These are phyloP conservation scores for Agonopterix alstromeriana DNA, from an alignment of 2,888 invertebrate genomes.

Conservation along the genomic window DNA sequence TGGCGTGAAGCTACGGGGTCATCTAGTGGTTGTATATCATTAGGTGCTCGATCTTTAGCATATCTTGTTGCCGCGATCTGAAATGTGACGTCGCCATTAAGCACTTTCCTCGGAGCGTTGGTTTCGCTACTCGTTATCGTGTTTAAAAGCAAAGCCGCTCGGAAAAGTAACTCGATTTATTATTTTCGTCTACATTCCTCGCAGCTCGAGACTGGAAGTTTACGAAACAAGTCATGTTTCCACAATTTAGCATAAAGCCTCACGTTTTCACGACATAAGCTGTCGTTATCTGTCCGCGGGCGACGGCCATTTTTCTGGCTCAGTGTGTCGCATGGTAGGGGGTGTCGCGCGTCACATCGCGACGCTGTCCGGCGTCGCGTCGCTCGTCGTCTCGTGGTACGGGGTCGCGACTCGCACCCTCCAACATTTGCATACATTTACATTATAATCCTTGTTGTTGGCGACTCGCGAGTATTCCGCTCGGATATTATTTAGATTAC, in stretches of 20 bases:
- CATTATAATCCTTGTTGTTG: constrained; percentile 57
- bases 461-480: constrained; percentile 14
- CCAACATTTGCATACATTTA: constrained; percentile 61
- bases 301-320: constrained; percentile 9
- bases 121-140: no score
- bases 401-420: constrained; percentile 18
- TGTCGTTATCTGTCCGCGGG: constrained; percentile 39
- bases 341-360: constrained; percentile 26
- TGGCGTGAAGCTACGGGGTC: no score
- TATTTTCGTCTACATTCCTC: constrained; percentile 26
- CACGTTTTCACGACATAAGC: constrained; percentile 54
- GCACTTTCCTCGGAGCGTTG: no score
- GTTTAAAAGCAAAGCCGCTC: no score
- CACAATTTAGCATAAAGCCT: constrained; percentile 47
- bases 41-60: no score
- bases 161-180: no score
- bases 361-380: constrained; percentile 14
- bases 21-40: no score
- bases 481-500: constrained; percentile 30
- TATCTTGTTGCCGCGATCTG: no score
- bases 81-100: no score
- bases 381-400: constrained; percentile 24
- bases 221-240: constrained; percentile 52
- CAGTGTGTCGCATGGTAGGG: constrained; percentile 18
- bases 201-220: constrained; percentile 13